These are phyloP conservation scores for Misgurnus mizolepis DNA, from an alignment of 2,113 vertebrate genomes.

Conservation along the genomic window DNA sequence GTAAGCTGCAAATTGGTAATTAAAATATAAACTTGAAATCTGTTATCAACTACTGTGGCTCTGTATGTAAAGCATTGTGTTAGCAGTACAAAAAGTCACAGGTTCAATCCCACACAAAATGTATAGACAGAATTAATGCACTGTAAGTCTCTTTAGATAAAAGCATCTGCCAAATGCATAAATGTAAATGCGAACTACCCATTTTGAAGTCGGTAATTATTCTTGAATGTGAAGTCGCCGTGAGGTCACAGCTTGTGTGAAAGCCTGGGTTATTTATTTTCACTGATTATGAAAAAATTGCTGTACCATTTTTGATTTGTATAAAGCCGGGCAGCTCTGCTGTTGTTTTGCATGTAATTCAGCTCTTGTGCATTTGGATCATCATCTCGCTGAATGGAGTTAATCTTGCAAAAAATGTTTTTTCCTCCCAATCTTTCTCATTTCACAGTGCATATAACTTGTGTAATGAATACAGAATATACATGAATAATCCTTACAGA, in stretches of 20 bases:
- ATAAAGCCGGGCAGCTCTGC: neutral
- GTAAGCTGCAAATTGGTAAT: too few species aligned
- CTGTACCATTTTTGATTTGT: neutral
- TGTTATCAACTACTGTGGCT: neutral
- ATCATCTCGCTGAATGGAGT: slow-evolving; percentile 7
- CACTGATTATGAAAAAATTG: neutral
- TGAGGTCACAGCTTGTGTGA: neutral
- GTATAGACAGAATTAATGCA: too few species aligned
- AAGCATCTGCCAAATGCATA: neutral
- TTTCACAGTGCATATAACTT: slow-evolving; percentile 9
- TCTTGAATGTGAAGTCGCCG: neutral
- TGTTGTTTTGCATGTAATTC: slow-evolving; percentile 21
- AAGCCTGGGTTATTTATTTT: neutral
- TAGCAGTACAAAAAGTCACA: too few species aligned
- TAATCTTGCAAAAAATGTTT: slow-evolving; percentile 14
- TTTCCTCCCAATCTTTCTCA: slow-evolving; percentile 3
- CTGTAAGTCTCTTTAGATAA: too few species aligned
- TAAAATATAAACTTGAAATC: neutral
- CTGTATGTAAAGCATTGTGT: too few species aligned
- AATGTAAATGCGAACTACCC: neutral
- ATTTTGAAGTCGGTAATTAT: slow-evolving; percentile 5
- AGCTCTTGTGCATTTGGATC: neutral
- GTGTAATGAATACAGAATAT: slow-evolving; percentile 7
- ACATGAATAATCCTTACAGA: slow-evolving; percentile 14
- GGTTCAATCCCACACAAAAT: too few species aligned